Evolutionary conservation across 2,113 vertebrate species (phyloP).

Genomic region (Syngnathoides biaculeatus): DNA sequence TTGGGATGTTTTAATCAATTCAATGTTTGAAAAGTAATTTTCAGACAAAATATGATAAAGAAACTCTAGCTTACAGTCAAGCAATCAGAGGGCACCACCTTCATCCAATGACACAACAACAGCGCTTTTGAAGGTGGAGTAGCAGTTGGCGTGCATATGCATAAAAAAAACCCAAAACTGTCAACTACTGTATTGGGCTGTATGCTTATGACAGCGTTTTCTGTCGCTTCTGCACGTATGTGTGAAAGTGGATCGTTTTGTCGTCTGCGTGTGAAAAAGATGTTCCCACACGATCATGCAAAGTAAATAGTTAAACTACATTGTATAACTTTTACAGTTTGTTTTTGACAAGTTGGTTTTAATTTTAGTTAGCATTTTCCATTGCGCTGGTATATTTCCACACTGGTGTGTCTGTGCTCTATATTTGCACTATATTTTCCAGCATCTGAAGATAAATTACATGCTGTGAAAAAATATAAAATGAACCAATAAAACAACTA

Average conservation of each 20-base stretch:
- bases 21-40: neutral
- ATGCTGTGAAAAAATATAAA: slow-evolving; percentile 7
- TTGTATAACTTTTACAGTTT: neutral
- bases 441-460: neutral
- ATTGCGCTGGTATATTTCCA: neutral
- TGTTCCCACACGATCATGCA: neutral
- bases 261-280: neutral
- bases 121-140: neutral
- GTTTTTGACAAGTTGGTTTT: neutral
- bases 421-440: neutral
- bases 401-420: neutral
- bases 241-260: no score
- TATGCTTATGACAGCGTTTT: neutral
- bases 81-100: neutral
- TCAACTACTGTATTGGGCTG: neutral
- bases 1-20: slow-evolving; percentile 9
- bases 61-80: neutral
- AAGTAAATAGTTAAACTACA: neutral
- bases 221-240: neutral
- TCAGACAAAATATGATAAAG: neutral
- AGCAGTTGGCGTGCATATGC: no score
- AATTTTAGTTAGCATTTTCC: neutral
- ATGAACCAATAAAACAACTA: slow-evolving; percentile 15
- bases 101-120: no score
- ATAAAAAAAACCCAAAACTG: no score